A percentile compares a stretch with the other conserved stretches of the same genome.
Conservation (phyloP, 2,888 invertebrate species). For the Lepidocyrtoides sp. region DNA sequence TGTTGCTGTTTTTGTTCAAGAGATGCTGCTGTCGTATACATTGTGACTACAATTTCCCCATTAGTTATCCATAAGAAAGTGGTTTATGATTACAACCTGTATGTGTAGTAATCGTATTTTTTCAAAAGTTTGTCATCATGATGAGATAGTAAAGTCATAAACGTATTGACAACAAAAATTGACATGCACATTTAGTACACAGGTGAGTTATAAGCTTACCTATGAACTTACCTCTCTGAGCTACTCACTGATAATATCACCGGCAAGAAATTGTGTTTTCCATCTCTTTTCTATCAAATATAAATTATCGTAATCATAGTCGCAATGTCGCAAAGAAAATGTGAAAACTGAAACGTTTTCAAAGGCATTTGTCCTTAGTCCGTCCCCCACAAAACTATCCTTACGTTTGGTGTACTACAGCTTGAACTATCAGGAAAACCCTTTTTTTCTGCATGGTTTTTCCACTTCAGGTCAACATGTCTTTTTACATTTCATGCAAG, state of each 20-base stretch:
- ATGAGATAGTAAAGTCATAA: background rate
- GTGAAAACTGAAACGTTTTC: constrained; percentile 51
- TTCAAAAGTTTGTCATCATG: background rate
- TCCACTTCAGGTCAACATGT: background rate
- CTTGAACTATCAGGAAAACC: background rate
- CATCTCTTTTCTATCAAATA: background rate
- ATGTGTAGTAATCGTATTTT: background rate
- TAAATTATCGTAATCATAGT: too few relatives aligned
- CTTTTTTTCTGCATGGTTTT: constrained; percentile 17
- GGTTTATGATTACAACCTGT: background rate
- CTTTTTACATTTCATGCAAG: background rate
- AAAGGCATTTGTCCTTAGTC: too few relatives aligned
- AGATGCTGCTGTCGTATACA: too few relatives aligned
- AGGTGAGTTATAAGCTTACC: too few relatives aligned
- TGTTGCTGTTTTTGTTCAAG: too few relatives aligned
- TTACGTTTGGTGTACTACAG: background rate
- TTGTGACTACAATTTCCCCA: too few relatives aligned
- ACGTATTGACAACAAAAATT: too few relatives aligned
- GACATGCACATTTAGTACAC: too few relatives aligned
- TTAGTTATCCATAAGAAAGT: constrained; percentile 42
- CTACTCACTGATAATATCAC: too few relatives aligned
- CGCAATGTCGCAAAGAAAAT: background rate
- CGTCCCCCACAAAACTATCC: too few relatives aligned
- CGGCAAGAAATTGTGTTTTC: background rate
- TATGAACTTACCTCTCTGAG: too few relatives aligned